phyloP scores from a whole-genome alignment of 2,113 vertebrate species.

The Neoarius graeffei region DNA sequence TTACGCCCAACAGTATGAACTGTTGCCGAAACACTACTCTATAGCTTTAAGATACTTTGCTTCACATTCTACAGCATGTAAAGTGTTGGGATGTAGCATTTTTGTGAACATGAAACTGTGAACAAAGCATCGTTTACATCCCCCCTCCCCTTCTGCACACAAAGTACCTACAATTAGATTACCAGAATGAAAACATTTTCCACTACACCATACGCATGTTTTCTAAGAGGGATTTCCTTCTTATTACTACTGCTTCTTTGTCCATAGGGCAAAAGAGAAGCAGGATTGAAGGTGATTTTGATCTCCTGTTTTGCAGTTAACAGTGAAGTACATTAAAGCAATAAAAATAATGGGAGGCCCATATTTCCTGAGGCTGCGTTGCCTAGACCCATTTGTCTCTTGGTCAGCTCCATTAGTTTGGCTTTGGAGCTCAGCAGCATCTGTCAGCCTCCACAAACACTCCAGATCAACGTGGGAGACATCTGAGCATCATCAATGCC shows the following conservation, averaged over 20 bases:
- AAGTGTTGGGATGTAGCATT: background rate
- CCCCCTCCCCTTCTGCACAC: background rate
- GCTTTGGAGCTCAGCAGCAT: constrained; percentile 64
- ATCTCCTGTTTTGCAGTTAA: constrained; percentile 72
- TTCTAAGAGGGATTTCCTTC: constrained; percentile 54
- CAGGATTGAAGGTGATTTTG: constrained; percentile 64
- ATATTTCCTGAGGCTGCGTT: constrained; percentile 70
- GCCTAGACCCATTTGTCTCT: constrained; percentile 73
- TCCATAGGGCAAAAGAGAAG: constrained; percentile 49
- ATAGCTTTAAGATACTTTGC: constrained; percentile 26
- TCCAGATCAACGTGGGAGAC: constrained; percentile 68
- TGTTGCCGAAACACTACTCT: background rate
- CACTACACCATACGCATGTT: constrained; percentile 25
- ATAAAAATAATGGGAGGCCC: constrained; percentile 70
- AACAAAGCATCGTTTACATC: constrained; percentile 22
- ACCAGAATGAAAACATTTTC: constrained; percentile 40
- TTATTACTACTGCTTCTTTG: constrained; percentile 44
- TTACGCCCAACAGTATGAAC: background rate
- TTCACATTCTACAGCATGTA: background rate
- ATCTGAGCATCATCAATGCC: constrained; percentile 67
- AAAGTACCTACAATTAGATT: constrained; percentile 48
- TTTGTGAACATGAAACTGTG: background rate
- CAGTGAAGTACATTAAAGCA: constrained; percentile 73
- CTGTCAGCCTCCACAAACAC: constrained; percentile 64
- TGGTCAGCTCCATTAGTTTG: constrained; percentile 75